Evolutionary conservation across 2,113 vertebrate genomes (phyloP).

Genomic region (Paramisgurnus dabryanus): DNA sequence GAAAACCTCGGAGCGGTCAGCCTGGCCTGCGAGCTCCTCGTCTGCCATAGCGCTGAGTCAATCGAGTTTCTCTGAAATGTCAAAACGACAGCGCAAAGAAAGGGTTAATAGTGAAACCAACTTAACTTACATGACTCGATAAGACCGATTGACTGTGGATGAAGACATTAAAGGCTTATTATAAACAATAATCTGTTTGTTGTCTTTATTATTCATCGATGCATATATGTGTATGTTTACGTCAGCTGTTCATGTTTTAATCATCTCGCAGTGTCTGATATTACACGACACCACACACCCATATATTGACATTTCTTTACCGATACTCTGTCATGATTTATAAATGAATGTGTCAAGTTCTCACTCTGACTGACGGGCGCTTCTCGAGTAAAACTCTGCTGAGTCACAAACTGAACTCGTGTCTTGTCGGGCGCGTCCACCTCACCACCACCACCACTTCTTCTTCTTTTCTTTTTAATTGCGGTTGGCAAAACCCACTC

Average conservation of each 20-base stretch:
- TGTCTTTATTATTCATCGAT: too few species aligned
- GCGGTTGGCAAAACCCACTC: too few species aligned
- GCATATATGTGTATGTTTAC: background rate
- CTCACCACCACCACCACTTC: conserved; percentile 2
- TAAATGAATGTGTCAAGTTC: background rate
- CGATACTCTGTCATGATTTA: background rate
- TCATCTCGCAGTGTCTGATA: too few species aligned
- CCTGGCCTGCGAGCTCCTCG: conserved; percentile 46
- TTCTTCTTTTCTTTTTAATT: background rate
- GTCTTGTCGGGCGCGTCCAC: background rate
- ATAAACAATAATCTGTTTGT: too few species aligned
- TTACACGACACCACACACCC: background rate
- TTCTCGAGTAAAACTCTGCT: conserved; percentile 14
- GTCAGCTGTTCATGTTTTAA: background rate
- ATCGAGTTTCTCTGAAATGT: too few species aligned
- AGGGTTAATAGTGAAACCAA: too few species aligned
- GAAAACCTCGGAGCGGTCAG: conserved; percentile 48
- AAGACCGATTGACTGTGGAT: too few species aligned
- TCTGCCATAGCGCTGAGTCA: background rate
- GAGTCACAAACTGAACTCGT: background rate
- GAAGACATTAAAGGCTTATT: too few species aligned
- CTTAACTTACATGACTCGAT: too few species aligned
- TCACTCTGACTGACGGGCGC: background rate
- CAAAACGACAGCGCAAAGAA: background rate
- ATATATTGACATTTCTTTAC: background rate